A percentile compares a stretch with the other conserved stretches of the same genome.
Evolutionary conservation across 2,113 vertebrate genomes (phyloP).

Genomic region (Peromyscus maniculatus): DNA sequence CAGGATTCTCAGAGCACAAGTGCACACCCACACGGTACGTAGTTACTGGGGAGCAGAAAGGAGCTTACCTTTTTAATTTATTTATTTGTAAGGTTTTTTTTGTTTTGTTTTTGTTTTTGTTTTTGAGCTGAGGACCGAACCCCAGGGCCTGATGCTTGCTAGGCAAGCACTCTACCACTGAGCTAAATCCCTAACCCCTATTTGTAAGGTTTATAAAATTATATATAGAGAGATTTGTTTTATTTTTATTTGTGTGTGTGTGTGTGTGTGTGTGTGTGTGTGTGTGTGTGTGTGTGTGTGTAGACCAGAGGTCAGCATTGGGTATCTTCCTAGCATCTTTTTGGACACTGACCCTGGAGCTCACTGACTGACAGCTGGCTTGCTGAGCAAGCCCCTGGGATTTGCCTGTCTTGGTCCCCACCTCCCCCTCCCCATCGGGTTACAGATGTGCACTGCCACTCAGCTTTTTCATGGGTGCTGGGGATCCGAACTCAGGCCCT

Average conservation of each 20-base stretch:
- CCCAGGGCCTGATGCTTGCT: too few species aligned
- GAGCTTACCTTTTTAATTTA: background rate
- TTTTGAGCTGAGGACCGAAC: too few species aligned
- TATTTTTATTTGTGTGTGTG: background rate
- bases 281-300: background rate
- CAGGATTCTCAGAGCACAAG: background rate
- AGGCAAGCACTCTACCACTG: too few species aligned
- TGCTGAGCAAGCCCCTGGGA: background rate
- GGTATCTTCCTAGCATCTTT: background rate
- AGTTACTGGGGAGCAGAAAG: background rate
- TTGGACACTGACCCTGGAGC: background rate
- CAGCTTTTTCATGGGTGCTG: background rate
- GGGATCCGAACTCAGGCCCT: too few species aligned
- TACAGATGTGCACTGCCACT: background rate
- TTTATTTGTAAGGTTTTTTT: background rate
- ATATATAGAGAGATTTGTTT: background rate
- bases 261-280: background rate
- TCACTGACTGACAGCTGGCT: background rate
- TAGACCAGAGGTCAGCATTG: background rate
- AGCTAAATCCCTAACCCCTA: too few species aligned
- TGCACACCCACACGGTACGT: rapidly evolving
- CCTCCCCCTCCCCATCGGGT: background rate
- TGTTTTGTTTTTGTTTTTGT: too few species aligned
- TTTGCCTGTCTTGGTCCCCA: background rate
- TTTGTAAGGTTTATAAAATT: background rate